phyloP scores from a whole-genome alignment of 1,140 invertebrate species.

The Drosophila parabipectinata region DNA sequence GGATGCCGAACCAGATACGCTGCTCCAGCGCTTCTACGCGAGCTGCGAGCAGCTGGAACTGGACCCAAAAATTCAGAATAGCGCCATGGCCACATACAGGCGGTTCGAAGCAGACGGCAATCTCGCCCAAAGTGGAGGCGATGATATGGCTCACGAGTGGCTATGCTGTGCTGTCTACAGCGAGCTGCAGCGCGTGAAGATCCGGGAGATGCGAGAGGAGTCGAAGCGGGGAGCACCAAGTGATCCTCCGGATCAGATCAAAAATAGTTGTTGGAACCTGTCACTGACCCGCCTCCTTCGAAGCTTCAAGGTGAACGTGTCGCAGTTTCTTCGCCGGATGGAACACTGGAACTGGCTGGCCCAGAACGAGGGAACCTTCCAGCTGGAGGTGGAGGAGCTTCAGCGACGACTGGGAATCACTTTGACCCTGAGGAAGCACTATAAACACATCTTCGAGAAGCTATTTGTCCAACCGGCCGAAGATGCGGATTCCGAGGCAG shows the following conservation, averaged over 20 bases:
- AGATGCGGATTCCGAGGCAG: slow-evolving; percentile 10
- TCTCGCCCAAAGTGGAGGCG: slow-evolving; percentile 19
- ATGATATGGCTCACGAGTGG: slow-evolving; percentile 47
- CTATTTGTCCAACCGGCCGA: slow-evolving; percentile 88
- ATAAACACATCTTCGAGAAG: slow-evolving; percentile 93
- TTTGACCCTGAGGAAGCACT: slow-evolving; percentile 96
- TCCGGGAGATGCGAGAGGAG: slow-evolving; percentile 46
- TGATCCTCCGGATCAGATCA: neutral
- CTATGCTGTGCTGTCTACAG: slow-evolving; percentile 62
- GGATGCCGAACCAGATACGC: slow-evolving; percentile 8
- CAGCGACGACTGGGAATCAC: slow-evolving; percentile 97
- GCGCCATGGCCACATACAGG: slow-evolving; percentile 40
- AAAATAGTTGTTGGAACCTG: slow-evolving; percentile 54
- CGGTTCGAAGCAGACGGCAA: slow-evolving; percentile 40
- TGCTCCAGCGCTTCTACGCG: slow-evolving; percentile 26
- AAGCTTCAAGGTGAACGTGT: slow-evolving; percentile 94
- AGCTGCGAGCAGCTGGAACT: slow-evolving; percentile 47
- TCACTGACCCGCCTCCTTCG: slow-evolving; percentile 87
- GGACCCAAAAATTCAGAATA: slow-evolving; percentile 19
- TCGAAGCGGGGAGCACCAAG: neutral
- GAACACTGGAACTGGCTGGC: slow-evolving; percentile 98
- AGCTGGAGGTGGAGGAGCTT: slow-evolving; percentile 92
- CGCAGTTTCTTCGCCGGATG: slow-evolving; percentile 97
- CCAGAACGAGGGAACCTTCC: slow-evolving; percentile 92
- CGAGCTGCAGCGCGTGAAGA: slow-evolving; percentile 51